Base-by-base conservation (phyloP, 2,888 invertebrate genomes). In the Hemistola chrysoprasaria region DNA sequence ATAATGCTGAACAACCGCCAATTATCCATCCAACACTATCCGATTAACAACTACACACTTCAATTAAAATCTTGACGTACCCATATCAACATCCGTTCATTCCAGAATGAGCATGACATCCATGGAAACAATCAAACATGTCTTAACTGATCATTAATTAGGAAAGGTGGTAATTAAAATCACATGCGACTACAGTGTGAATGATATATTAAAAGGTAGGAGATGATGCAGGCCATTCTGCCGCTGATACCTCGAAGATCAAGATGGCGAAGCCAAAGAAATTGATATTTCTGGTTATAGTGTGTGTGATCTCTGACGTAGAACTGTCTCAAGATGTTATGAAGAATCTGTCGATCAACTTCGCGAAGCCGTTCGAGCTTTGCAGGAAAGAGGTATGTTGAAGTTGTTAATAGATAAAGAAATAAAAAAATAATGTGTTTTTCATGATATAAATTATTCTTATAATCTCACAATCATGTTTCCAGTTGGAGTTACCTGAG, bases 401-500 rank as follows among this genome's bases (percentile, higher is more conserved):
- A n/a, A n/a, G n/a, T n/a, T n/a, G n/a, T n/a, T n/a, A n/a, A n/a
- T n/a, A n/a, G n/a, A n/a, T n/a, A n/a, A n/a, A n/a, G n/a, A n/a
- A n/a, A n/a, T n/a, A n/a, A n/a, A n/a, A n/a, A n/a, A n/a, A n/a
- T n/a, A n/a, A n/a, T n/a, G n/a, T n/a, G n/a, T n/a, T n/a, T n/a
- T n/a, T n/a, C n/a, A n/a, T n/a, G n/a, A n/a, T n/a, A n/a, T n/a
- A n/a, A n/a, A n/a, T 10, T 6, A 7, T 26, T 7, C 4, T 26
- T 11, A 2, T 21, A 21, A 2, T 2, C 3, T 8, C 6, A 1
- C 11, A 6, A 10, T 0, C 21, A 8, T 28, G n/a, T 3, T 47
- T 46, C 4, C 37, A 72, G 75, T 36, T 63, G 26, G 28, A 42
- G 2, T 53, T 68, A 7, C 35, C 42, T 0, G 11, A 54, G 0